A percentile compares a stretch with the other conserved stretches of the same genome.
Evolutionary conservation across 1,140 invertebrate genomes (phyloP).

Genomic region (Caenorhabditis brenneri): DNA sequence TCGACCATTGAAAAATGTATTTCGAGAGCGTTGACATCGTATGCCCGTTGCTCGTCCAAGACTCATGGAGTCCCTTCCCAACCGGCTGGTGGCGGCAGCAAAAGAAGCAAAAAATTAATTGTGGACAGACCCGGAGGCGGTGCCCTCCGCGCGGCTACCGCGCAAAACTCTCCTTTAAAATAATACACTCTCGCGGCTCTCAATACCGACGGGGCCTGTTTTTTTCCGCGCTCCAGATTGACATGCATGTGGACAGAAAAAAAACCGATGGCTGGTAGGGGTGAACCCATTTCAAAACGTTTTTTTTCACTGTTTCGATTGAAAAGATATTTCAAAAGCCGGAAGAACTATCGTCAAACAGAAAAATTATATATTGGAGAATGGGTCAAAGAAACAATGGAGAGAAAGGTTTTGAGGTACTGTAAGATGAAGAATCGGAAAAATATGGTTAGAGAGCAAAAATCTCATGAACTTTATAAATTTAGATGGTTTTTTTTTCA

Average conservation of each 20-base stretch:
- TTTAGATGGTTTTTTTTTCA: too few species aligned
- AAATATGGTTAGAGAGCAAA: too few species aligned
- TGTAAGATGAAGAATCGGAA: too few species aligned
- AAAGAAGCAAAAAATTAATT: conserved; percentile 40
- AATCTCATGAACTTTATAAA: neutral
- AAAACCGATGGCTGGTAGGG: conserved; percentile 7
- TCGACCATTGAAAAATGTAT: conserved; percentile 18
- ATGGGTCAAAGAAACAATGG: neutral
- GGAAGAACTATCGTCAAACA: too few species aligned
- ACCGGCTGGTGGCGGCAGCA: conserved; percentile 8
- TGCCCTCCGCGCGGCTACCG: conserved; percentile 39
- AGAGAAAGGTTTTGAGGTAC: too few species aligned
- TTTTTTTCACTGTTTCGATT: neutral
- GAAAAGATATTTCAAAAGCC: neutral
- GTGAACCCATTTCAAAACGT: conserved; percentile 24
- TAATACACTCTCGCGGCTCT: conserved; percentile 7
- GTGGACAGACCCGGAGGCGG: conserved; percentile 37
- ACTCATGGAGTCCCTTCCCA: conserved; percentile 23
- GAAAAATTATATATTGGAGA: neutral
- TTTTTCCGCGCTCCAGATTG: conserved; percentile 37
- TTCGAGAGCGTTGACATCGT: conserved; percentile 24
- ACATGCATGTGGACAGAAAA: conserved; percentile 20
- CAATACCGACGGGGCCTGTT: conserved; percentile 11
- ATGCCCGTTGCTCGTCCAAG: conserved; percentile 21
- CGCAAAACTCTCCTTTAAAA: neutral